Conservation (phyloP, 2,797 vertebrate genomes). For the Enoplosus armatus region DNA sequence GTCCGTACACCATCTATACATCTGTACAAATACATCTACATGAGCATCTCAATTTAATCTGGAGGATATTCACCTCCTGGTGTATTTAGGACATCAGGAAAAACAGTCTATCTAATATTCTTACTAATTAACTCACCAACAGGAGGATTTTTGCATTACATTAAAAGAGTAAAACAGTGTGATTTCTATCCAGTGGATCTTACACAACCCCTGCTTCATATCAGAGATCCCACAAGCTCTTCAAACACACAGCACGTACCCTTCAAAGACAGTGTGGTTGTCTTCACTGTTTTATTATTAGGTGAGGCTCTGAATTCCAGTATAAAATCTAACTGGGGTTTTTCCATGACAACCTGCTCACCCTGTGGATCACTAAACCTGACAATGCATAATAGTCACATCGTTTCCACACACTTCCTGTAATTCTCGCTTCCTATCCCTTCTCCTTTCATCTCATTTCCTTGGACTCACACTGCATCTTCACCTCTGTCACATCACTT, state of each 20-base stretch:
- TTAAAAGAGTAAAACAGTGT: neutral
- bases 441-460: conserved; percentile 60
- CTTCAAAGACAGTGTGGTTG: conserved; percentile 23
- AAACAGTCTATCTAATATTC: conserved; percentile 6
- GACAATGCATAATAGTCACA: conserved; percentile 22
- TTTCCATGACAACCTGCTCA: conserved; percentile 44
- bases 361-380: conserved; percentile 20
- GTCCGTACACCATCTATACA: conserved; percentile 36
- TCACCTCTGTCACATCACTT: conserved; percentile 76
- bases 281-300: conserved; percentile 21
- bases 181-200: neutral
- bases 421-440: conserved; percentile 58
- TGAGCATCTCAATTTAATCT: conserved; percentile 26
- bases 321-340: neutral
- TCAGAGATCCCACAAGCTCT: conserved; percentile 14
- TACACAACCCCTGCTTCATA: conserved; percentile 11
- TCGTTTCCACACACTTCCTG: conserved; percentile 51
- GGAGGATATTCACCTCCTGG: conserved; percentile 18
- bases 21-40: conserved; percentile 28
- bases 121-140: conserved; percentile 6
- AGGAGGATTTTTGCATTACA: neutral
- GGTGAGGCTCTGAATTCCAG: conserved; percentile 1
- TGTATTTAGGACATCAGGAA: conserved; percentile 22
- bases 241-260: conserved; percentile 7
- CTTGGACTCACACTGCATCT: conserved; percentile 60